Evolutionary conservation across 2,797 vertebrate species (phyloP), one percentile per base, ranked within the genome.

Genomic region (Monodelphis domestica): DNA sequence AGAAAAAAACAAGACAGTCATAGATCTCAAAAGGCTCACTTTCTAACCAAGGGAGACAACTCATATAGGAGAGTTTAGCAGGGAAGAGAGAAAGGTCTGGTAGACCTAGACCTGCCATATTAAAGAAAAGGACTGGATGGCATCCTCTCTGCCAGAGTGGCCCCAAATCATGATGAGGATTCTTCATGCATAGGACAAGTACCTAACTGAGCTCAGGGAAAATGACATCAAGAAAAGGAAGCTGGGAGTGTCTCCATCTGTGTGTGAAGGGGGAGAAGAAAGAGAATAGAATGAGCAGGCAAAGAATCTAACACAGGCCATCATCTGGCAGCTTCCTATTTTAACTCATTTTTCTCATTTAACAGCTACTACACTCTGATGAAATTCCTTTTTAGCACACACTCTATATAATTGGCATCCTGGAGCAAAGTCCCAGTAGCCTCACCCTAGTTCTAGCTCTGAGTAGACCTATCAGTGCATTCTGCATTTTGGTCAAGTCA

Each of bases 391-490:
- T 78, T 45, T 78, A 78, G 38, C 38, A 45, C 21, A 78, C 38
- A 45, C n/a, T 78, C 70, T 78, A 45, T 78, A 45, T 38, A 78
- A 78, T 78, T 45, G 38, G 38, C 78, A 45, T 78, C 21, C 12
- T 12, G 38, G 70, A 78, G 38, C n/a, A 78, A 45, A 78, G 38
- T 45, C 17, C 70, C 63, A 78, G n/a, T 78, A 38, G n/a, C n/a
- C n/a, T 78, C 21, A 78, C 70, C n/a, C 70, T 78, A 45, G 70
- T 78, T 78, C 38, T 21, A 78, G 21, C 70, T 78, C 70, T 45
- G 9, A 15, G 9, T 54, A 26, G 53, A 50, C 56, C 28, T 33
- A 1, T 1, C 51, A 28, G 0, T 1, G 2, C 2, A 0, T 0
- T 29, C 91, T 84, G 56, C 38, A 0, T 7, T 24, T 12, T 3